These are phyloP conservation scores for Caretta caretta DNA, from an alignment of 2,113 vertebrate genomes.

Conservation along the genomic window DNA sequence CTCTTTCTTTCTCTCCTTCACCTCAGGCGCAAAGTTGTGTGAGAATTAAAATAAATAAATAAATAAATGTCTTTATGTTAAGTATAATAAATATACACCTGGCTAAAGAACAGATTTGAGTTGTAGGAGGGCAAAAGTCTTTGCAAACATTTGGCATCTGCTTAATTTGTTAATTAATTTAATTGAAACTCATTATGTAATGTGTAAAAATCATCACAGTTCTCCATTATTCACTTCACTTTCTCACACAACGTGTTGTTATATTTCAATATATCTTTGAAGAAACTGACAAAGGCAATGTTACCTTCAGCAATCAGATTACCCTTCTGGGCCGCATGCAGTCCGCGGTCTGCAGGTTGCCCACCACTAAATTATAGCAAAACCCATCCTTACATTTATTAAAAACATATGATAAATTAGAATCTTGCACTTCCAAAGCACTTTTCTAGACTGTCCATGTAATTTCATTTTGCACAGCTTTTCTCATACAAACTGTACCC, in stretches of 20 bases:
- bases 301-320: not conserved
- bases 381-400: not conserved
- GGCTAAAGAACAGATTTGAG: not conserved
- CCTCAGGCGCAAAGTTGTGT: not conserved
- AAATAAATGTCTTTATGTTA: not conserved
- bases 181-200: not conserved
- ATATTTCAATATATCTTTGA: not conserved
- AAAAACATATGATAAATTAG: not conserved
- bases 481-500: not conserved
- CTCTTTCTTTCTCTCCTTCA: not conserved
- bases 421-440: not conserved
- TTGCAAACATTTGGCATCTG: conserved; percentile 25
- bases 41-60: not conserved
- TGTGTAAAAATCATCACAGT: conserved; percentile 27
- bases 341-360: too few species aligned
- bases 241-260: not conserved
- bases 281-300: conserved; percentile 5
- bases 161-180: conserved; percentile 23
- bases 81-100: not conserved
- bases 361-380: not conserved
- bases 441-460: not conserved
- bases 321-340: too few species aligned
- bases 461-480: not conserved
- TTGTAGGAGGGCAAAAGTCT: conserved; percentile 12
- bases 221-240: not conserved